phyloP scores from a whole-genome alignment of 2,113 vertebrate species.

The Brachyhypopomus occidentalis region DNA sequence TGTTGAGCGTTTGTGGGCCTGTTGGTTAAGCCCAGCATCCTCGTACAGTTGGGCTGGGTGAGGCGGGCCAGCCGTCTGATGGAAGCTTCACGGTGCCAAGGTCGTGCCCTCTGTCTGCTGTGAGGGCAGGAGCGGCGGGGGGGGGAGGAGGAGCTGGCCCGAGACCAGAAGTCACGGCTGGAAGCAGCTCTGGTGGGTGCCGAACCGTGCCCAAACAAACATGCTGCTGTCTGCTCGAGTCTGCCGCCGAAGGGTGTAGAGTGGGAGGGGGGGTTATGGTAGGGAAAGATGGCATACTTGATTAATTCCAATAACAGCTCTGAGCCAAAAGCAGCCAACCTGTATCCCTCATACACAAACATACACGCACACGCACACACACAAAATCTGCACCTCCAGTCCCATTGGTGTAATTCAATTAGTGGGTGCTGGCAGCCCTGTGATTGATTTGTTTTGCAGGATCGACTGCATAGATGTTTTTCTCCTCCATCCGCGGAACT shows the following conservation, averaged over 20 bases:
- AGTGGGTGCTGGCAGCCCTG: constrained; percentile 66
- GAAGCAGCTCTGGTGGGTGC: no score
- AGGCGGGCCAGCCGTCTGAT: no score
- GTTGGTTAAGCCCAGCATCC: no score
- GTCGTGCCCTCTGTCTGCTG: no score
- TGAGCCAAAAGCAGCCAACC: constrained; percentile 64
- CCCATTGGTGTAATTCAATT: constrained; percentile 78
- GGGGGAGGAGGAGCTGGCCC: no score
- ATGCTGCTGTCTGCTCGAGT: no score
- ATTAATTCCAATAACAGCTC: constrained; percentile 70
- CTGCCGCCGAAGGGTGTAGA: neutral
- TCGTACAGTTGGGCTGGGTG: no score
- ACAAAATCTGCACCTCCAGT: constrained; percentile 46
- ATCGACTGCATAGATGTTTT: constrained; percentile 33
- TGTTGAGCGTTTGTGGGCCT: neutral
- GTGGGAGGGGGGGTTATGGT: neutral
- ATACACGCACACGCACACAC: constrained; percentile 32
- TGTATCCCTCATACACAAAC: constrained; percentile 48
- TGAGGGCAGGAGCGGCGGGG: no score
- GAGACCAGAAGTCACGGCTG: no score
- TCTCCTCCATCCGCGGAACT: constrained; percentile 20
- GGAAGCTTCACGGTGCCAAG: no score
- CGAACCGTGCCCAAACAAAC: no score
- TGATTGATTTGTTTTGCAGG: constrained; percentile 74
- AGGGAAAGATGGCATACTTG: constrained; percentile 55